These are phyloP conservation scores for Drosophila differens DNA, from an alignment of 2,888 invertebrate species.

Conservation along the genomic window DNA sequence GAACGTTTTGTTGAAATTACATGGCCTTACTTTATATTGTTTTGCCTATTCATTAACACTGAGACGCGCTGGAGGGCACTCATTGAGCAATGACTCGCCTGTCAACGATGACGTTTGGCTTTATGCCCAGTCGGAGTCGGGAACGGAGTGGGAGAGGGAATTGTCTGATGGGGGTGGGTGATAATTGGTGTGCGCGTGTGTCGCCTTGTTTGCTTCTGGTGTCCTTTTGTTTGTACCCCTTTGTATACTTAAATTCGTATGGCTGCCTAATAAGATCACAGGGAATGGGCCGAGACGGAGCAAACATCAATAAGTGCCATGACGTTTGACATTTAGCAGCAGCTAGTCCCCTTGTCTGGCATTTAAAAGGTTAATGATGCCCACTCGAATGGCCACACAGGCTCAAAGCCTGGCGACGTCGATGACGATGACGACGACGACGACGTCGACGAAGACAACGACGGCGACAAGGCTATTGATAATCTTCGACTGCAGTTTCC, in stretches of 20 bases:
- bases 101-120: slow-evolving; percentile 73
- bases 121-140: slow-evolving; percentile 39
- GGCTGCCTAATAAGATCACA: slow-evolving; percentile 70
- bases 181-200: slow-evolving; percentile 70
- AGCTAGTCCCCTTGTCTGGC: slow-evolving; percentile 39
- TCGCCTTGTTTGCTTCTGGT: slow-evolving; percentile 43
- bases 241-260: slow-evolving; percentile 29
- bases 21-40: slow-evolving; percentile 53
- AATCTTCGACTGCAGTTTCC: slow-evolving; percentile 62
- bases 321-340: slow-evolving; percentile 69
- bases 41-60: slow-evolving; percentile 68
- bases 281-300: slow-evolving; percentile 44
- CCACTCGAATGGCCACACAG: slow-evolving; percentile 72
- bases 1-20: slow-evolving; percentile 59
- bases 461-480: slow-evolving; percentile 40
- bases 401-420: slow-evolving; percentile 40
- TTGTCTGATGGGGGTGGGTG: slow-evolving; percentile 62
- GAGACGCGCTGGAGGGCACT: slow-evolving; percentile 31
- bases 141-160: background rate
- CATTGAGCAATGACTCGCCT: slow-evolving; percentile 70
- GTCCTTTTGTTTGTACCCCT: slow-evolving; percentile 60
- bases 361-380: slow-evolving; percentile 75
- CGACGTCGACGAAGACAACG: slow-evolving; percentile 4
- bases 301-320: slow-evolving; percentile 71
- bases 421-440: slow-evolving; percentile 9